These are phyloP conservation scores for Diplogasteroides magnus DNA, from an alignment of 1,140 invertebrate species.

Conservation along the genomic window DNA sequence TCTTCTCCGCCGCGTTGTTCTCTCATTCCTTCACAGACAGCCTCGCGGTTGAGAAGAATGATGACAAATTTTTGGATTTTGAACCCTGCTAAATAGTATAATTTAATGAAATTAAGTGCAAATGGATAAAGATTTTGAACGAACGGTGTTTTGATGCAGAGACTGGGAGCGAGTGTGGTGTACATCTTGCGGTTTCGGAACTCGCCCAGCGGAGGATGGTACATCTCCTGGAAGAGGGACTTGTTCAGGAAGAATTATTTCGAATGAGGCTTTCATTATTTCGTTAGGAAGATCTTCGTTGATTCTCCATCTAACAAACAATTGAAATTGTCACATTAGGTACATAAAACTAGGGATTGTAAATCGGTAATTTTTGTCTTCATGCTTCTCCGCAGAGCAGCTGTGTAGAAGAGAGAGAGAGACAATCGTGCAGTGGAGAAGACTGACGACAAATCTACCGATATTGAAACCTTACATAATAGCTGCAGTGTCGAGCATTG, in stretches of 20 bases:
- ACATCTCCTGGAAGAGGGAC: slow-evolving; percentile 22
- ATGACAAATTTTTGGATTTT: too few species aligned
- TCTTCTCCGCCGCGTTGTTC: too few species aligned
- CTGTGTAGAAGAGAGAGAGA: too few species aligned
- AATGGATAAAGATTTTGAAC: background rate
- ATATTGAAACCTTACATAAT: background rate
- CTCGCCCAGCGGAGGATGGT: slow-evolving; percentile 18
- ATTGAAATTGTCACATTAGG: background rate
- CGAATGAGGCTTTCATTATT: too few species aligned
- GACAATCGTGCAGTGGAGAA: background rate
- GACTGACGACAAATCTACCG: background rate
- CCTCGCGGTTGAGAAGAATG: too few species aligned
- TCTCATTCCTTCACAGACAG: too few species aligned
- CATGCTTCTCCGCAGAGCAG: too few species aligned
- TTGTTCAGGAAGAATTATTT: background rate
- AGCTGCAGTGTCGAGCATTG: slow-evolving; percentile 16
- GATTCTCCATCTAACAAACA: background rate
- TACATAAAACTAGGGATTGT: background rate
- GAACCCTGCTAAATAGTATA: too few species aligned
- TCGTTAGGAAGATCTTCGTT: background rate
- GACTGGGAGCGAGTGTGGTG: slow-evolving; percentile 23
- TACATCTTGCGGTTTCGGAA: slow-evolving; percentile 25
- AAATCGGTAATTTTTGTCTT: too few species aligned
- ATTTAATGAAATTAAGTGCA: background rate
- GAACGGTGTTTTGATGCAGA: slow-evolving; percentile 20